Base-by-base conservation (phyloP, 1,140 invertebrate species). In the Steinernema khuongi region DNA sequence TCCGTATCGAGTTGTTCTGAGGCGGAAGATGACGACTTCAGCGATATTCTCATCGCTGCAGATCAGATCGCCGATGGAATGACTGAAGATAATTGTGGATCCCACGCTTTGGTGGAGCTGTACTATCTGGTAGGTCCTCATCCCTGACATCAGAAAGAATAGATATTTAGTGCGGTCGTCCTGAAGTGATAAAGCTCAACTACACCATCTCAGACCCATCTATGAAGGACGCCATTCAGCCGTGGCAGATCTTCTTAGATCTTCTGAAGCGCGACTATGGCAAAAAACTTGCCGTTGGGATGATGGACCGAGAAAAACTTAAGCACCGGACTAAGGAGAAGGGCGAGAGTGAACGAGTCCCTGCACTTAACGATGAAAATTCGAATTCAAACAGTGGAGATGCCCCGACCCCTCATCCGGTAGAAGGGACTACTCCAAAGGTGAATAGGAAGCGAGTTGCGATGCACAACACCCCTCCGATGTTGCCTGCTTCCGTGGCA, bases 121-220 rank as follows among this genome's bases (percentile, higher is more conserved):
- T 81, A 67, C 72, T 80, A 77, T 66, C 31, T 81, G 31, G 80
- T 82, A 31, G 75, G 70, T 32, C 26, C 26, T 18, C 18, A 33
- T 14, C 14, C 28, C 18, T 31, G 41, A 75, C 11, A 4, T 72
- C 67, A 32, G 50, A 11, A 30, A 73, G n/a, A 7, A 19, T 73
- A 77, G 22, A 28, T 72, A n/a, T 80, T 75, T 29, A 81, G 80
- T 80, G 80, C 67, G 81, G 81, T 0, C 67, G 79, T 31, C 78
- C 67, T n/a, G 73, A 71, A 32, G 77, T 79, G 33, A 75, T 81
- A 28, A 66, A 50, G 41, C 41, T 81, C 18, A 70, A 31, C 11
- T 81, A 81, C 68, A 31, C 68, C 31, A 69, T 81, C 18, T n/a
- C 30, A 1, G 44, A 43, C 7, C 17, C 31, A 1, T 31, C 19